Percentiles rank a stretch among this genome's conserved stretches.
Evolutionary conservation across 2,888 invertebrate genomes (phyloP).

Genomic region (Tetragnatha montana): DNA sequence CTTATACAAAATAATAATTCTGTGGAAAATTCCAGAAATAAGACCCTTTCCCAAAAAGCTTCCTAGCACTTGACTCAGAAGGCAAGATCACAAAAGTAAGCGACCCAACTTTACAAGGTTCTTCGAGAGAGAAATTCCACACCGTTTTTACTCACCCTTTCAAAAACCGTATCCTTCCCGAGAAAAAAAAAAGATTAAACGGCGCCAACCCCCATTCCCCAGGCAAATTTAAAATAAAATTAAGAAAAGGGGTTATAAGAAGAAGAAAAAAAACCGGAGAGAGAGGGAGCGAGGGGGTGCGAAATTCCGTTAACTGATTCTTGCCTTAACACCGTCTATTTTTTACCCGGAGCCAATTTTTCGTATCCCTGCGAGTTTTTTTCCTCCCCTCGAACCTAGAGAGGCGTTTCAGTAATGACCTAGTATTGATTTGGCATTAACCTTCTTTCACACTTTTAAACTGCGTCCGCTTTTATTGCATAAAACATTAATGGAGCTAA

Average conservation of each 20-base stretch:
- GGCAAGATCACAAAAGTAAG: no score
- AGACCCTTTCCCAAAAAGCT: no score
- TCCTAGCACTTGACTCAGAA: no score
- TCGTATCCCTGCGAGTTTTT: constrained; percentile 47
- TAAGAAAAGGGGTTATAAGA: constrained; percentile 36
- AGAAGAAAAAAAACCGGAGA: constrained; percentile 24
- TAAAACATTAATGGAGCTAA: constrained; percentile 71
- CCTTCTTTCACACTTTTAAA: constrained; percentile 70
- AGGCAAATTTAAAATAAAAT: constrained; percentile 56
- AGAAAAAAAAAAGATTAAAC: constrained; percentile 1
- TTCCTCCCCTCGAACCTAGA: constrained; percentile 24
- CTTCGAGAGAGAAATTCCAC: no score
- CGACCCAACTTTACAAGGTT: no score
- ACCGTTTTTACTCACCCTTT: not conserved
- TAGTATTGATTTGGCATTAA: constrained; percentile 70
- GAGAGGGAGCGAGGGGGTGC: constrained; percentile 9
- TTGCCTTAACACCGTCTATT: constrained; percentile 66
- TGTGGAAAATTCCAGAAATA: no score
- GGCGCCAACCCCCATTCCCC: constrained; percentile 39
- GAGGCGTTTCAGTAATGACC: constrained; percentile 66
- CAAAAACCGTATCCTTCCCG: constrained; percentile 7
- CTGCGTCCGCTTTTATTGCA: constrained; percentile 69
- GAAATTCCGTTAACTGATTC: constrained; percentile 70
- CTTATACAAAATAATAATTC: no score
- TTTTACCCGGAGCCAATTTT: constrained; percentile 66